Conservation (phyloP, 92 coral and sea anemone species). For the Palythoa grandiflora region DNA sequence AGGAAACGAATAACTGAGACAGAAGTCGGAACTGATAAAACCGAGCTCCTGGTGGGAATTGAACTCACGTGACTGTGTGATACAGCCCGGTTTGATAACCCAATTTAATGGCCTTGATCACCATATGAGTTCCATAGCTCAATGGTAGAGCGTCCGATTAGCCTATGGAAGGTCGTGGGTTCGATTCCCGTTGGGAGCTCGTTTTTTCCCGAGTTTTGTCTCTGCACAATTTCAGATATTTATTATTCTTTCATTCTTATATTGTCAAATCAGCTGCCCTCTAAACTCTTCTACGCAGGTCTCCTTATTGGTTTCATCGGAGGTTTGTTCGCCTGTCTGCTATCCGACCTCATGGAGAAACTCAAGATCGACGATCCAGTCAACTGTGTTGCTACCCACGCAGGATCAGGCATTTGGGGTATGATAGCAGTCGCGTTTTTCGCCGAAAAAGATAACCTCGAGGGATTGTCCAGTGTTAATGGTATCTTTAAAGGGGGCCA, state of each 20-base stretch:
- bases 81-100: no score
- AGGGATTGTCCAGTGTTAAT: constrained; percentile 61
- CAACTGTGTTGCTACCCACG: constrained; percentile 82
- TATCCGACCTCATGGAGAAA: constrained; percentile 67
- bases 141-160: no score
- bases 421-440: constrained; percentile 84
- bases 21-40: no score
- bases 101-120: no score
- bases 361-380: constrained; percentile 91
- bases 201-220: no score
- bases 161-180: no score
- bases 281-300: background rate
- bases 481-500: constrained; percentile 81
- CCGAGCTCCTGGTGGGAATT: no score
- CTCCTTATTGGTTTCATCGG: constrained; percentile 81
- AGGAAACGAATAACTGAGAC: no score
- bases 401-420: constrained; percentile 86
- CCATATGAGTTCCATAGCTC: no score
- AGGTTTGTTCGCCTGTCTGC: constrained; percentile 79
- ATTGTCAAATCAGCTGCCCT: background rate
- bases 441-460: constrained; percentile 71
- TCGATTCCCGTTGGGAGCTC: no score
- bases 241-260: background rate
- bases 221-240: no score
- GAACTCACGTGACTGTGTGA: no score